Conservation (phyloP, 2,113 vertebrate genomes). For the Talpa occidentalis region DNA sequence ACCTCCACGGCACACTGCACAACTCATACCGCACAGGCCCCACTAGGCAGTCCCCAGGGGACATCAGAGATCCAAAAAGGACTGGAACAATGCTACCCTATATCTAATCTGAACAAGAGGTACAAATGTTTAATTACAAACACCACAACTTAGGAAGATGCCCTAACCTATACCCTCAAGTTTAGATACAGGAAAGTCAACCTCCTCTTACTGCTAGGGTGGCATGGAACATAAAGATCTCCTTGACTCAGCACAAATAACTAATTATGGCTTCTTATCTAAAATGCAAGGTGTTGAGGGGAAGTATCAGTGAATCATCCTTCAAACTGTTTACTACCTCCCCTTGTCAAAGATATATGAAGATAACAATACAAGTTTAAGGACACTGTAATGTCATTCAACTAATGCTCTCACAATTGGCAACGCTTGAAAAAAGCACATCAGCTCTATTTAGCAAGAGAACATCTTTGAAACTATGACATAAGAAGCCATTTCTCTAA, state of each 20-base stretch:
- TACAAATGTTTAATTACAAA: slow-evolving; percentile 13
- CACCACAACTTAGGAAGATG: neutral
- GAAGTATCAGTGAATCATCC: neutral
- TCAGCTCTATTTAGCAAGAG: slow-evolving; percentile 49
- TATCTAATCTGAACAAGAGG: neutral
- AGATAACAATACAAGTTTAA: neutral
- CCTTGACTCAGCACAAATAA: neutral
- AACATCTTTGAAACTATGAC: slow-evolving; percentile 40
- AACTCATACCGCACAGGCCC: neutral
- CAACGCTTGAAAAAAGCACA: slow-evolving; percentile 45
- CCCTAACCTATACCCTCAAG: neutral
- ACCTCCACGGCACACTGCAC: neutral
- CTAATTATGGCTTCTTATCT: neutral
- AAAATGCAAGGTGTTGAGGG: neutral
- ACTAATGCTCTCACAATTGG: slow-evolving; percentile 46
- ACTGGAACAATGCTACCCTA: neutral
- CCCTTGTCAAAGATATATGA: neutral
- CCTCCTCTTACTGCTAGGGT: neutral
- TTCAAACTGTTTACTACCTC: neutral
- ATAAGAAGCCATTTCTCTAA: slow-evolving; percentile 67
- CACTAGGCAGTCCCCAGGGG: neutral
- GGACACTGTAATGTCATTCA: slow-evolving; percentile 55
- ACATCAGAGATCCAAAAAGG: neutral
- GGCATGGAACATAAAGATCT: neutral
- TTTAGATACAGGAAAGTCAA: neutral